Base-by-base conservation (phyloP, 2,113 vertebrate species). In the Chauna torquata region DNA sequence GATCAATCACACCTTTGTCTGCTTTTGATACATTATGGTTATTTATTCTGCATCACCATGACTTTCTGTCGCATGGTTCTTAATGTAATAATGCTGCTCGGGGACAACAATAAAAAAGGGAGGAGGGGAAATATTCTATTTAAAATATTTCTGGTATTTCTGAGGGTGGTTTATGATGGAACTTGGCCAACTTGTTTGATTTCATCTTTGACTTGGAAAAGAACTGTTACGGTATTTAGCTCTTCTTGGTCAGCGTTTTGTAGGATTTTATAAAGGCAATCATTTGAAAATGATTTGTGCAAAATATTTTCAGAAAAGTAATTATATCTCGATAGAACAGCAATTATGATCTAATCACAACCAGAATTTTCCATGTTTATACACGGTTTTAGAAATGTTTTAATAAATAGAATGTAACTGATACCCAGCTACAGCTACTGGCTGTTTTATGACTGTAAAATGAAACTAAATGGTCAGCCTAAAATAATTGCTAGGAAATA, bases 1-100 rank as follows among this genome's bases (percentile, higher is more conserved):
- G 98, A 99, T 99, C 99, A 98, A 99, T 99, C 97, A 97, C 97
- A 98, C 96, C 97, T 98, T 98, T 97, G 98, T 98, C 98, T 99
- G 97, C 98, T 98, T 98, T 98, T 94, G 97, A 94, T 98, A 98
- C 98, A 98, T 98, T 98, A 99, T 98, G 98, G 97, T 98, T 99
- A 98, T 98, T 99, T 98, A 98, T 98, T 98, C 96, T 97, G 93
- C 96, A 98, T 98, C 98, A 98, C 85, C 82, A 90, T 4, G 76
- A 97, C 98, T 98, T 96, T 98, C 96, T 97, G 97, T 98, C 88
- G 95, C 97, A 96, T 79, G 91, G 92, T 93, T 97, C 96, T 97
- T 97, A 97, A 94, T 85, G 89, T 66, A 96, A 97, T 90, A 96
- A 96, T 59, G 88, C 59, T 94, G 88, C 78, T 96, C 1, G 1